phyloP scores from a whole-genome alignment of 2,113 vertebrate genomes.

The Mus spicilegus region DNA sequence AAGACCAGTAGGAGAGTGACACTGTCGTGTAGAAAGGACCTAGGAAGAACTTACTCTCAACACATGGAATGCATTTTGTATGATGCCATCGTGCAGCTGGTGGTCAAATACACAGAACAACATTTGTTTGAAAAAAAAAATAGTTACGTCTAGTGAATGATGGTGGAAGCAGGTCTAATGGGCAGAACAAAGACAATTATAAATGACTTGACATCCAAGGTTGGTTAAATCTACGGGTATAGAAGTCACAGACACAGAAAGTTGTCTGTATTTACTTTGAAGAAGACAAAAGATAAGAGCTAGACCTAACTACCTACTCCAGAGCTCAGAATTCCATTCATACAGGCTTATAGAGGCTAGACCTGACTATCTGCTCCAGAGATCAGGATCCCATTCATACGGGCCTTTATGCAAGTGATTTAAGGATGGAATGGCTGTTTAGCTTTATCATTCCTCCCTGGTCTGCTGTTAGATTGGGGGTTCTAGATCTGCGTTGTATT shows the following conservation, averaged over 20 bases:
- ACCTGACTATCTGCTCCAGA: not conserved
- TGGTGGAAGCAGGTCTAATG: not conserved
- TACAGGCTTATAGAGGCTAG: not conserved
- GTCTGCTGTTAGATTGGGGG: not conserved
- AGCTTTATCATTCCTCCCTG: conserved; percentile 27
- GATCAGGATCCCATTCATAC: not conserved
- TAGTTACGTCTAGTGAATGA: not conserved
- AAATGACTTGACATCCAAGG: not conserved
- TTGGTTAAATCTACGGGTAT: not conserved
- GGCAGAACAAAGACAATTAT: not conserved
- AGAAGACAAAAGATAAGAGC: not conserved
- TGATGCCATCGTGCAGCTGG: not conserved
- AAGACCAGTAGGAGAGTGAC: not conserved
- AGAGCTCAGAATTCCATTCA: not conserved
- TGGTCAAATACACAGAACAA: not conserved
- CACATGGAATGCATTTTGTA: not conserved
- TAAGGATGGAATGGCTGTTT: not conserved
- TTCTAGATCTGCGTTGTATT: conserved; percentile 39
- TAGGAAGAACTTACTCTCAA: not conserved
- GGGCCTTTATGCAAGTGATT: not conserved
- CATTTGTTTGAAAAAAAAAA: not conserved
- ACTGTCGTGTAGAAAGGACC: not conserved
- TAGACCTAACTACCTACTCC: not conserved
- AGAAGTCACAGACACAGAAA: not conserved
- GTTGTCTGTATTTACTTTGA: not conserved